Base-by-base conservation (phyloP, 2,888 invertebrate genomes). In the Volucella inflata region DNA sequence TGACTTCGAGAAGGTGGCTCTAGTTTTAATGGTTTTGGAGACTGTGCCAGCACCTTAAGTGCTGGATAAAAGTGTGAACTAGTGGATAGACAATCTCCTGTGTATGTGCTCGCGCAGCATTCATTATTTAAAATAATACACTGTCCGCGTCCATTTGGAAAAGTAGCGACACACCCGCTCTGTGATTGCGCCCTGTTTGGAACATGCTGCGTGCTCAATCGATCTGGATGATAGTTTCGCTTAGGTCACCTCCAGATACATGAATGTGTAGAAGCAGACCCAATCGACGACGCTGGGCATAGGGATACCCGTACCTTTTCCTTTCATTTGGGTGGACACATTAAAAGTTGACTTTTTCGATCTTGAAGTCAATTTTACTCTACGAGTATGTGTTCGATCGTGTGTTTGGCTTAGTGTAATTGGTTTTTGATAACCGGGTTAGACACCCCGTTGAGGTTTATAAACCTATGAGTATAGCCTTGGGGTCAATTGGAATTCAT, bases 101-200 rank as follows among this genome's bases (percentile, higher is more conserved):
- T 50, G 67, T 72, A 62, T 72, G 65, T 50, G 62, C 76, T 46
- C 44, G 75, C 44, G 53, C 59, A 44, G 67, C 75, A 57, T 62
- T 81, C 81, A 81, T 81, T 85, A 85, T 85, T 85, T 85, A 76
- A 85, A 85, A 85, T 85, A 85, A 85, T 81, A 81, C 85, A 81
- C 81, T 81, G 81, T 72, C 81, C 85, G 85, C 77, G 76, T 85
- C 67, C 85, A 85, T 85, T 85, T 85, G 64, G 85, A 85, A 85
- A 85, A 81, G 81, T 85, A 76, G 85, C 81, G 85, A 85, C 81
- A 85, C 85, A 81, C 85, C 85, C 85, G 85, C 77, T 76, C 76
- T 72, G 72, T 77, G 85, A 85, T 81, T 85, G 85, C 76, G 65
- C 62, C 51, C 57, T 57, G 60, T 64, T 80, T 59, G 60, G 30